Percentiles rank a stretch among this genome's conserved stretches.
Conservation (phyloP, 2,888 invertebrate genomes). For the Hyppa rectilinea region DNA sequence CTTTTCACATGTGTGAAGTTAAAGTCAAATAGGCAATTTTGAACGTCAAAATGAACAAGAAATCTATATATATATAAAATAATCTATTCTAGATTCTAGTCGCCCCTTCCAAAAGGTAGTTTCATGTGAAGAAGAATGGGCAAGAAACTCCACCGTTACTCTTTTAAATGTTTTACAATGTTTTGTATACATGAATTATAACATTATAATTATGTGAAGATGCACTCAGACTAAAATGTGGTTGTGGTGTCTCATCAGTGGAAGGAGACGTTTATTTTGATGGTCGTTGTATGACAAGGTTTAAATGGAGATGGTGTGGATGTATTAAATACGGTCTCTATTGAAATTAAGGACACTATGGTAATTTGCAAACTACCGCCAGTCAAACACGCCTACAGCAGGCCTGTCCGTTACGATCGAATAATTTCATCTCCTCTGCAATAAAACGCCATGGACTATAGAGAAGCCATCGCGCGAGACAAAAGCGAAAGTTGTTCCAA, state of each 20-base stretch:
- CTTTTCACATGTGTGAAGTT: conserved; percentile 6
- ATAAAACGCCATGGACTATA: conserved; percentile 28
- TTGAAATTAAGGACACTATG: neutral
- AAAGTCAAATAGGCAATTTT: no score
- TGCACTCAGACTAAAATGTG: no score
- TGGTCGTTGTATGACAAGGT: neutral
- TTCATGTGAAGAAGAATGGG: no score
- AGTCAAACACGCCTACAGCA: neutral
- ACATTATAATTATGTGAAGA: no score
- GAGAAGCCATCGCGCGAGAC: conserved; percentile 30
- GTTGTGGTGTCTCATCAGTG: neutral
- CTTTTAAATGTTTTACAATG: no score
- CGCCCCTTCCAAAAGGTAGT: no score
- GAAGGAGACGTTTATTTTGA: conserved; percentile 4
- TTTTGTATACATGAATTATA: no score
- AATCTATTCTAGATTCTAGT: no score
- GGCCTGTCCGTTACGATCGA: neutral
- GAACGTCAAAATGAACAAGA: no score
- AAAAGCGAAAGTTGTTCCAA: conserved; percentile 58
- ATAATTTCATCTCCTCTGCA: conserved; percentile 2
- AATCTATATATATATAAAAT: no score
- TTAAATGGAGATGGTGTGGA: neutral
- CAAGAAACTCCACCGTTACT: no score
- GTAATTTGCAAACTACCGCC: neutral
- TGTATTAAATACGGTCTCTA: neutral